phyloP scores from a whole-genome alignment of 2,113 vertebrate species.

The Notothenia coriiceps region DNA sequence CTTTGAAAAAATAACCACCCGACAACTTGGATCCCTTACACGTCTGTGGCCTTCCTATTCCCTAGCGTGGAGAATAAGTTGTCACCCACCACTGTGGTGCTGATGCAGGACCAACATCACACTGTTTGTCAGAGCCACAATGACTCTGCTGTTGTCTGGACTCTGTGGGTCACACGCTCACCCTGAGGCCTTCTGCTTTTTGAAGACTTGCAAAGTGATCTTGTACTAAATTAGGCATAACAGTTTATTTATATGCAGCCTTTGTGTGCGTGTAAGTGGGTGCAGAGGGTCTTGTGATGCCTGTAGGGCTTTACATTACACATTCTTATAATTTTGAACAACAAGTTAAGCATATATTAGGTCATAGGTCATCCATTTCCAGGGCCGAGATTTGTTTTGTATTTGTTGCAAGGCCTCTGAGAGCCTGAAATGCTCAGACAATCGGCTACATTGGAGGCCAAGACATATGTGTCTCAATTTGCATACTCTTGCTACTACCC shows the following conservation, averaged over 20 bases:
- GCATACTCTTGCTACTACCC: no score
- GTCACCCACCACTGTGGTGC: conserved; percentile 31
- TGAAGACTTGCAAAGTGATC: conserved; percentile 52
- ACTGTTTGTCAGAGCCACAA: conserved; percentile 27
- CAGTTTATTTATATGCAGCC: conserved; percentile 29
- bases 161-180: conserved; percentile 50
- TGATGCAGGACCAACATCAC: conserved; percentile 29
- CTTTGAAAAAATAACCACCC: neutral
- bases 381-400: neutral
- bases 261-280: neutral
- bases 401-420: neutral
- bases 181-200: conserved; percentile 35
- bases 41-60: conserved; percentile 34
- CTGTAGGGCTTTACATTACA: neutral
- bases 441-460: neutral
- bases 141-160: conserved; percentile 56
- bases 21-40: conserved; percentile 23
- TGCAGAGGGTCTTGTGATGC: neutral
- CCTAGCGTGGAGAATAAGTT: conserved; percentile 41
- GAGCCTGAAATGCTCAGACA: conserved; percentile 10
- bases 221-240: conserved; percentile 32
- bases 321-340: neutral
- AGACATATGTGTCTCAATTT: neutral
- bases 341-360: neutral
- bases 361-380: neutral